phyloP scores from a whole-genome alignment of 2,797 vertebrate genomes.

The Megaceryle alcyon region DNA sequence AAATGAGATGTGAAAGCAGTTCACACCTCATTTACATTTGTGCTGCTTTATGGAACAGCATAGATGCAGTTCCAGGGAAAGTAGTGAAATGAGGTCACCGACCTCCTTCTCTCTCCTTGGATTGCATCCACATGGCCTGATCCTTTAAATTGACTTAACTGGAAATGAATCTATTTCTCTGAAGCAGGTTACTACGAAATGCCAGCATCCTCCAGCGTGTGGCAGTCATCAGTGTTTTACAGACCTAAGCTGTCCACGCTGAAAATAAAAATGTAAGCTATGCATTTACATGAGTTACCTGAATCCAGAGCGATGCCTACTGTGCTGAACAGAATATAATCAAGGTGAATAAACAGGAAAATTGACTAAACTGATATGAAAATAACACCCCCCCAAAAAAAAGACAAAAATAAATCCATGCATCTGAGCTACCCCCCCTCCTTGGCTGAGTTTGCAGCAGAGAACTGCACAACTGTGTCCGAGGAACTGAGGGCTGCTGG shows the following conservation, averaged over 20 bases:
- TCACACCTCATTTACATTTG: constrained; percentile 81
- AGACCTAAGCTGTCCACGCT: background rate
- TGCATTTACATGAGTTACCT: constrained; percentile 13
- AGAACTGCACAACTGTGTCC: background rate
- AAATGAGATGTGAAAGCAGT: constrained; percentile 82
- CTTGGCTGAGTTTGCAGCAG: background rate
- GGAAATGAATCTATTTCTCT: constrained; percentile 32
- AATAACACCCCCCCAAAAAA: background rate
- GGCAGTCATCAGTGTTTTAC: background rate
- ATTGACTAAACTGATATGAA: background rate
- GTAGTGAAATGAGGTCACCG: constrained; percentile 73
- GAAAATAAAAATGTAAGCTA: background rate
- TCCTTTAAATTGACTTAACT: constrained; percentile 33
- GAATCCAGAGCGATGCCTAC: background rate
- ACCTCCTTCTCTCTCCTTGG: constrained; percentile 61
- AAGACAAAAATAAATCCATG: rapidly evolving
- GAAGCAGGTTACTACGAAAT: background rate
- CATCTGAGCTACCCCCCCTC: rapidly evolving
- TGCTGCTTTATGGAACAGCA: constrained; percentile 65
- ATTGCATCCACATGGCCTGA: background rate
- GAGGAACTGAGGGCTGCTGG: rapidly evolving
- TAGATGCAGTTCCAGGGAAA: constrained; percentile 61
- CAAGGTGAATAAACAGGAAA: constrained; percentile 27
- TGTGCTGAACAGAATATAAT: background rate
- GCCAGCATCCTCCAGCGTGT: background rate